Base-by-base conservation (phyloP, 1,140 invertebrate species). In the Maniola jurtina region DNA sequence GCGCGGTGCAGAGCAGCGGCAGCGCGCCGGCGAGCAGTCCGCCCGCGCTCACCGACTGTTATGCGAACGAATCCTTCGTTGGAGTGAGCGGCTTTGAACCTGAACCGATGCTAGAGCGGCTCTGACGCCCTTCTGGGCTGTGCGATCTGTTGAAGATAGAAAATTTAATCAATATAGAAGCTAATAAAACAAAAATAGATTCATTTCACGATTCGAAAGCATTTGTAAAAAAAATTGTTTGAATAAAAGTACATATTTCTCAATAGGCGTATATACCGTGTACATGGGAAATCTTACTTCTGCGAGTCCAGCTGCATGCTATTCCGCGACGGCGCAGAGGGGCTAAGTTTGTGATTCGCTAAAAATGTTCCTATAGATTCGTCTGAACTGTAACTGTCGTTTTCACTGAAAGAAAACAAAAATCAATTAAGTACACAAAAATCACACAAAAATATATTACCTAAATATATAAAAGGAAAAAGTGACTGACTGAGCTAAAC, bases 351-450 rank as follows among this genome's bases (percentile, higher is more conserved):
- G 83, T 93, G 92, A 71, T 93, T 93, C 16, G 92, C 90, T 59
- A 93, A 75, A 81, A 93, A 93, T 16, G 92, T 93, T 68, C 92
- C 92, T 54, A 93, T 92, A 0, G 92, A 93, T 75, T 93, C 93
- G 73, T 93, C 92, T 5, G 92, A 93, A 70, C 92, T 92, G 86
- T 92, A 93, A 79, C 92, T 93, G 69, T 92, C 92, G 71, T 92
- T 92, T 42, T 93, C 92, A 72, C 92, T 93, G 82, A 85, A 79
- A 71, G 13, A 64, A n/a, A 72, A 47, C 68, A 55, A 25, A 35
- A 66, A 61, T 25, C 62, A 59, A 50, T 36, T 34, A 5, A 66
- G 38, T n/a, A 5, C 57, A 47, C 35, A 8, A 56, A 35, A 3
- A 62, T 62, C n/a, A n/a, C n/a, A n/a, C n/a, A n/a, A n/a, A n/a